These are phyloP conservation scores for Ormia ochracea DNA, from an alignment of 2,888 invertebrate genomes.

Conservation along the genomic window DNA sequence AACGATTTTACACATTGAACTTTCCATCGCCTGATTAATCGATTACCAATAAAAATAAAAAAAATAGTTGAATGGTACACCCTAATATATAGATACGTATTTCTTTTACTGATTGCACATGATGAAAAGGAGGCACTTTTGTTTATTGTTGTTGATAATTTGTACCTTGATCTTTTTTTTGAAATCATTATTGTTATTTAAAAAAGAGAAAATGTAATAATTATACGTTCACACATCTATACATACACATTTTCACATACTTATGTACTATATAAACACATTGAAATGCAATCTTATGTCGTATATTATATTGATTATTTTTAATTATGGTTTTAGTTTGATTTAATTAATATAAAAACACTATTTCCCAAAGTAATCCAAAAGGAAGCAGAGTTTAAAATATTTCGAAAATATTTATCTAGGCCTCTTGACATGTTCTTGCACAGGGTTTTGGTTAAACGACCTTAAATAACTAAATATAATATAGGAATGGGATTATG, in stretches of 20 bases:
- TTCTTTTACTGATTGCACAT: constrained; percentile 27
- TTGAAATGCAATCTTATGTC: constrained; percentile 32
- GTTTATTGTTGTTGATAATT: constrained; percentile 50
- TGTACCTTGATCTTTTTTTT: constrained; percentile 62
- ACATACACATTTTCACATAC: background rate
- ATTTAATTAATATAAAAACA: background rate
- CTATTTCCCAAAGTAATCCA: constrained; percentile 6
- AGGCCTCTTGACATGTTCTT: too few species aligned
- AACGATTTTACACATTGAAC: too few species aligned
- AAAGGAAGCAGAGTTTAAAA: background rate
- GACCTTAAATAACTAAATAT: too few species aligned
- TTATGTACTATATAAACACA: background rate
- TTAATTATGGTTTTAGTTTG: constrained; percentile 15
- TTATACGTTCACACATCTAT: background rate
- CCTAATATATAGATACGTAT: background rate
- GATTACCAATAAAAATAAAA: too few species aligned
- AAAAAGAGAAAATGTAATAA: constrained; percentile 20
- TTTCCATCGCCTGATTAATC: too few species aligned
- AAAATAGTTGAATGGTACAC: too few species aligned
- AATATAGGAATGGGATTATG: too few species aligned
- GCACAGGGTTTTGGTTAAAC: too few species aligned
- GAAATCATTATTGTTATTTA: constrained; percentile 13
- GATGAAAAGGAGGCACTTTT: constrained; percentile 39
- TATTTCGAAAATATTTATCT: background rate
- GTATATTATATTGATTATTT: constrained; percentile 9